Conservation (phyloP, 2,797 vertebrate genomes). For the Telmatherina bonti region DNA sequence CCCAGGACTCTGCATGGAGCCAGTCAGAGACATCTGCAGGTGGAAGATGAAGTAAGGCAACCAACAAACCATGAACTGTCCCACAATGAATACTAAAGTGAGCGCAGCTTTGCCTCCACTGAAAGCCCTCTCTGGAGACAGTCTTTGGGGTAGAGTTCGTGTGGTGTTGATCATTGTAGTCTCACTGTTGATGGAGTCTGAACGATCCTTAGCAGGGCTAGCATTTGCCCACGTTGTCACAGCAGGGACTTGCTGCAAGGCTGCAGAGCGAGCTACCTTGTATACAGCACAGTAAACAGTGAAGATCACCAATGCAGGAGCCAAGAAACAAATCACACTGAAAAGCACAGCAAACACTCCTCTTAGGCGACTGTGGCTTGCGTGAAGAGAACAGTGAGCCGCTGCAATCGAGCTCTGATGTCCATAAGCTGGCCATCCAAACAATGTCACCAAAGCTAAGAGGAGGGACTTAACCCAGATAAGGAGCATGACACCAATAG, state of each 20-base stretch:
- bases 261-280: slow-evolving; percentile 90
- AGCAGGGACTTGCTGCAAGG: slow-evolving; percentile 82
- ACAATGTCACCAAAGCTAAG: slow-evolving; percentile 87
- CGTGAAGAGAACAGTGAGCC: slow-evolving; percentile 89
- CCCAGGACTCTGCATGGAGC: slow-evolving; percentile 73
- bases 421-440: slow-evolving; percentile 88
- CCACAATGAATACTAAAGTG: slow-evolving; percentile 91
- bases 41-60: slow-evolving; percentile 93
- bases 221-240: slow-evolving; percentile 76
- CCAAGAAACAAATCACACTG: slow-evolving; percentile 88
- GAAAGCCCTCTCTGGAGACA: slow-evolving; percentile 84
- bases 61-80: slow-evolving; percentile 95
- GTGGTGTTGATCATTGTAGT: slow-evolving; percentile 86
- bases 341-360: slow-evolving; percentile 90
- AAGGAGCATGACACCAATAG: slow-evolving; percentile 84
- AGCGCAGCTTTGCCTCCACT: slow-evolving; percentile 91
- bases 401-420: slow-evolving; percentile 90
- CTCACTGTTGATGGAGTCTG: slow-evolving; percentile 90
- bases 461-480: slow-evolving; percentile 91
- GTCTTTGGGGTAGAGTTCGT: slow-evolving; percentile 80
- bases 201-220: slow-evolving; percentile 79
- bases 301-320: slow-evolving; percentile 90
- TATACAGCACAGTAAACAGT: slow-evolving; percentile 91
- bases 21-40: slow-evolving; percentile 84
- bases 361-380: slow-evolving; percentile 89